phyloP scores from a whole-genome alignment of 2,888 invertebrate species.

The Orthonevra nobilis region DNA sequence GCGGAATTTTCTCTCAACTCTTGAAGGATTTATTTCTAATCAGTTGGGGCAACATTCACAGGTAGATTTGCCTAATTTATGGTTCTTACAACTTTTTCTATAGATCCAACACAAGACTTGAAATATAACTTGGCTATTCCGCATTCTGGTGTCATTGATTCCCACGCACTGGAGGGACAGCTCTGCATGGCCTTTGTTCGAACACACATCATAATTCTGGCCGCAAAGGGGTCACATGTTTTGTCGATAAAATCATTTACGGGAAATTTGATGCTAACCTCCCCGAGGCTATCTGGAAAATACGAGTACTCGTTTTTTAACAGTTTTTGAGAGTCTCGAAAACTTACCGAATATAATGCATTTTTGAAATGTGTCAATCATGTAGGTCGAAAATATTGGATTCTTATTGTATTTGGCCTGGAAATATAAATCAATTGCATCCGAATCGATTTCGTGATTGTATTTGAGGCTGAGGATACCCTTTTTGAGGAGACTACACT shows the following conservation, averaged over 20 bases:
- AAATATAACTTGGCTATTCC: slow-evolving; percentile 1
- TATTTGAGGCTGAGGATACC: neutral
- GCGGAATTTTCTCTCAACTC: too few species aligned
- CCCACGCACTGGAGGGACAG: neutral
- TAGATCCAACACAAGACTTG: slow-evolving; percentile 25
- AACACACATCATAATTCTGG: slow-evolving; percentile 36
- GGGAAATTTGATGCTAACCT: slow-evolving; percentile 25
- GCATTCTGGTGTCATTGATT: neutral
- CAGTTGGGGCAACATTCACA: neutral
- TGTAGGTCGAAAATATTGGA: neutral
- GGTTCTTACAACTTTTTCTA: slow-evolving; percentile 17
- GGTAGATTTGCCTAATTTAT: neutral
- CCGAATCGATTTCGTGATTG: neutral
- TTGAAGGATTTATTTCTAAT: too few species aligned
- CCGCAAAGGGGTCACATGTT: slow-evolving; percentile 5
- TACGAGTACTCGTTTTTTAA: neutral
- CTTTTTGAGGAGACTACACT: slow-evolving; percentile 14
- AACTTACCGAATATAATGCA: slow-evolving; percentile 25
- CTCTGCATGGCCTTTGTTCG: slow-evolving; percentile 30
- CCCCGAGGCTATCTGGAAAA: slow-evolving; percentile 24
- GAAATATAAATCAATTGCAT: slow-evolving; percentile 18
- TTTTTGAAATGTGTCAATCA: neutral
- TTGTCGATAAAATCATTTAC: slow-evolving; percentile 1
- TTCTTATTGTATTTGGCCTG: neutral
- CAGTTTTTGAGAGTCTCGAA: neutral